These are phyloP conservation scores for Spicauda simplicius DNA, from an alignment of 2,888 invertebrate species.

Conservation along the genomic window DNA sequence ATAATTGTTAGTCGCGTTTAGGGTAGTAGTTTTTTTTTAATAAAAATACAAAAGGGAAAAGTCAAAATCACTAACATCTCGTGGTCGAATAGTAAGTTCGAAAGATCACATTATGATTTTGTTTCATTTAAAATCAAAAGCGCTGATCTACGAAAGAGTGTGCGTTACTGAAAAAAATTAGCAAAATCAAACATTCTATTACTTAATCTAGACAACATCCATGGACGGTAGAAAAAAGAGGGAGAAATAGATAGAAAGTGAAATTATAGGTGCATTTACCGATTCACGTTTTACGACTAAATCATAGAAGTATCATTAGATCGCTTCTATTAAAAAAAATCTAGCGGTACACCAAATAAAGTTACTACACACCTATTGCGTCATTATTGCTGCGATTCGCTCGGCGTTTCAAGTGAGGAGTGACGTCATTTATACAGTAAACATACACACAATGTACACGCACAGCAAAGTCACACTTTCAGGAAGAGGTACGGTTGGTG, in stretches of 20 bases:
- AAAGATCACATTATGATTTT: slow-evolving; percentile 57
- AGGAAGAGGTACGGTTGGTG: neutral
- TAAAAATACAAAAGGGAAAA: slow-evolving; percentile 63
- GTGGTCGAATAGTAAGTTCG: slow-evolving; percentile 69
- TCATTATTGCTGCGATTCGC: slow-evolving; percentile 74
- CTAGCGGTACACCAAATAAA: slow-evolving; percentile 76
- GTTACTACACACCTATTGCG: slow-evolving; percentile 75
- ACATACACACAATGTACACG: neutral
- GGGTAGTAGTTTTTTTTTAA: slow-evolving; percentile 51
- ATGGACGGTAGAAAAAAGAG: slow-evolving; percentile 79
- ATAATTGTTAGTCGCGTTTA: slow-evolving; percentile 54
- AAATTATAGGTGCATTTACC: slow-evolving; percentile 24
- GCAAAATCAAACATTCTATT: slow-evolving; percentile 44
- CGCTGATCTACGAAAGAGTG: slow-evolving; percentile 56
- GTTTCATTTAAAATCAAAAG: slow-evolving; percentile 56
- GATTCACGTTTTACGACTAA: slow-evolving; percentile 24
- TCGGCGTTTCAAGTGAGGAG: slow-evolving; percentile 44
- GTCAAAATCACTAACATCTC: slow-evolving; percentile 70
- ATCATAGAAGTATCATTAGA: slow-evolving; percentile 39
- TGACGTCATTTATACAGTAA: slow-evolving; percentile 21
- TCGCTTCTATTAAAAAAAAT: slow-evolving; percentile 37
- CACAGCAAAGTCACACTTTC: neutral
- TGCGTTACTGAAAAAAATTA: slow-evolving; percentile 40
- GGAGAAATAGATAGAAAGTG: slow-evolving; percentile 42
- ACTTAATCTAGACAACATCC: slow-evolving; percentile 71